These are phyloP conservation scores for Tiliqua scincoides DNA, from an alignment of 2,113 vertebrate genomes.

Conservation along the genomic window DNA sequence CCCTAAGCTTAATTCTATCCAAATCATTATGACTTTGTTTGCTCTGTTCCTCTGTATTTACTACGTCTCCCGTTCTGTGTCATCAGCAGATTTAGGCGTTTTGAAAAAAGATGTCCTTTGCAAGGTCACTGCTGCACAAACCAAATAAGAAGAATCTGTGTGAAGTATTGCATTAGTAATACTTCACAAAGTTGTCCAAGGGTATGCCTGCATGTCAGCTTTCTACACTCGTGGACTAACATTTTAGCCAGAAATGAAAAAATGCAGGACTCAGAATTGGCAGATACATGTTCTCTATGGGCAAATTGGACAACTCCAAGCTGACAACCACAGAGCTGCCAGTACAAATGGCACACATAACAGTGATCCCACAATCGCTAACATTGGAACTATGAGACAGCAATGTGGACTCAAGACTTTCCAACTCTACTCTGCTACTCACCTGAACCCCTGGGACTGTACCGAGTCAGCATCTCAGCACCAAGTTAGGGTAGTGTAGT, in stretches of 20 bases:
- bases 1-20: constrained; percentile 68
- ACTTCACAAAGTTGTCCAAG: background rate
- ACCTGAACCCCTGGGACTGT: background rate
- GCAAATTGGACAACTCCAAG: background rate
- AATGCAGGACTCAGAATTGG: background rate
- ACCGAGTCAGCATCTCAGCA: background rate
- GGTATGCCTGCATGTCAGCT: background rate
- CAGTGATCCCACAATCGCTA: background rate
- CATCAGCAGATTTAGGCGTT: constrained; percentile 64
- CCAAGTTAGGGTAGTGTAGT: too few species aligned
- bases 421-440: background rate
- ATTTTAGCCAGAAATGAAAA: background rate
- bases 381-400: background rate
- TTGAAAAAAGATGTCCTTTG: constrained; percentile 35
- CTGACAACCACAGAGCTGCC: background rate
- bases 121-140: constrained; percentile 47
- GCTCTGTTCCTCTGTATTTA: constrained; percentile 70
- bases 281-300: background rate
- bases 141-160: constrained; percentile 34
- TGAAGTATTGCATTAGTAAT: constrained; percentile 15
- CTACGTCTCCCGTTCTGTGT: constrained; percentile 57
- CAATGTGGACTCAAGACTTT: background rate
- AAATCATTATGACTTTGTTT: constrained; percentile 72
- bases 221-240: background rate
- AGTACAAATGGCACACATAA: background rate